A percentile compares a stretch with the other conserved stretches of the same genome.
phyloP scores from a whole-genome alignment of 2,888 invertebrate species.

The Carpatolechia fugitivella region DNA sequence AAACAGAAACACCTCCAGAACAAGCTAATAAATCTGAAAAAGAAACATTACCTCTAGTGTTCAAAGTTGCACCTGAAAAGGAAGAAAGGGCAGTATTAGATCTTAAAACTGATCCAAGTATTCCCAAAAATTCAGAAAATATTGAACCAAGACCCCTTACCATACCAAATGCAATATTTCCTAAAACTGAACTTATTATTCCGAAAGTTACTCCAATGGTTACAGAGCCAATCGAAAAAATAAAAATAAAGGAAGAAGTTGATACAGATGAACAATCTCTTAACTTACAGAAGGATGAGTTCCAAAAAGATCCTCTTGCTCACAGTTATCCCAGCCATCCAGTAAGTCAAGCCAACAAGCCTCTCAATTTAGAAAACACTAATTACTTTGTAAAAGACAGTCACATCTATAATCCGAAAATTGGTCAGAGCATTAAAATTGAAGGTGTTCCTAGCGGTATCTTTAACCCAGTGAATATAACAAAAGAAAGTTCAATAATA shows the following conservation, averaged over 20 bases:
- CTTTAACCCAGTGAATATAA: conserved; percentile 66
- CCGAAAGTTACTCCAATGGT: conserved; percentile 80
- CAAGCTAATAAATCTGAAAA: conserved; percentile 60
- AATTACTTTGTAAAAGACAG: conserved; percentile 72
- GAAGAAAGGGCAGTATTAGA: conserved; percentile 63
- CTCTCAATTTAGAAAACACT: conserved; percentile 69
- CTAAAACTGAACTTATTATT: conserved; percentile 82
- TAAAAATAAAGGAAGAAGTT: conserved; percentile 75
- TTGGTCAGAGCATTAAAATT: conserved; percentile 66
- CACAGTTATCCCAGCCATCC: conserved; percentile 65
- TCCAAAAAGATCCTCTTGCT: conserved; percentile 66
- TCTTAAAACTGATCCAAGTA: conserved; percentile 60
- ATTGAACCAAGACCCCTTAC: conserved; percentile 50
- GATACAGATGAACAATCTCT: conserved; percentile 66
- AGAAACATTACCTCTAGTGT: conserved; percentile 53
- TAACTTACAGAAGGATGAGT: conserved; percentile 69
- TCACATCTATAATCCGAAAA: conserved; percentile 68
- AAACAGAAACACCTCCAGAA: conserved; percentile 54
- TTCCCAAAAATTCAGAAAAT: conserved; percentile 50
- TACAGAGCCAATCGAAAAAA: conserved; percentile 68
- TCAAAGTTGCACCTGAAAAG: conserved; percentile 54
- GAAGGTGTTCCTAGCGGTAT: conserved; percentile 66
- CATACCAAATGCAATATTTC: conserved; percentile 52
- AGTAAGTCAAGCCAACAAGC: conserved; percentile 58
- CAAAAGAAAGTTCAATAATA: conserved; percentile 66